Conservation (phyloP, 2,888 invertebrate genomes). For the Aethes cnicana region DNA sequence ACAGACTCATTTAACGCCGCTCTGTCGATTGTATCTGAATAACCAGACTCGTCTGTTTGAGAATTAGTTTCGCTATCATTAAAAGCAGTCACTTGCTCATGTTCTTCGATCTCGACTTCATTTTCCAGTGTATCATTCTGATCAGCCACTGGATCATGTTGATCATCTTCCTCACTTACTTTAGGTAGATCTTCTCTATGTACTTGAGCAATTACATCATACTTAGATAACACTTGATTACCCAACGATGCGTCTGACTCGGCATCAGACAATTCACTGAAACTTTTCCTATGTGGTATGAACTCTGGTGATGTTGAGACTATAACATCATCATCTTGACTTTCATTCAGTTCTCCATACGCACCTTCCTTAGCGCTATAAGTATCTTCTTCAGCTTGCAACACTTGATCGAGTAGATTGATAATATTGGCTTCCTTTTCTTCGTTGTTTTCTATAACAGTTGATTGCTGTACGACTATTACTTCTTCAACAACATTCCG, state of each 20-base stretch:
- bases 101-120: slow-evolving; percentile 38
- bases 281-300: slow-evolving; percentile 60
- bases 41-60: slow-evolving; percentile 73
- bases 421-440: slow-evolving; percentile 77
- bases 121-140: too few species aligned
- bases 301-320: slow-evolving; percentile 39
- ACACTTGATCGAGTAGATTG: slow-evolving; percentile 71
- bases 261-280: slow-evolving; percentile 70
- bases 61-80: slow-evolving; percentile 71
- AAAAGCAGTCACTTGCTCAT: slow-evolving; percentile 61
- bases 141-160: slow-evolving; percentile 33
- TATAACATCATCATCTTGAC: slow-evolving; percentile 46
- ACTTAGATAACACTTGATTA: slow-evolving; percentile 74
- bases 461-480: slow-evolving; percentile 52
- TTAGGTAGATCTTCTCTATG: slow-evolving; percentile 80
- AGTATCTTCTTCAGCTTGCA: slow-evolving; percentile 76
- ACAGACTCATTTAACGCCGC: slow-evolving; percentile 54
- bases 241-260: slow-evolving; percentile 71
- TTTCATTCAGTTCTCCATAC: slow-evolving; percentile 63
- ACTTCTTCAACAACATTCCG: slow-evolving; percentile 52
- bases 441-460: slow-evolving; percentile 62
- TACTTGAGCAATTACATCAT: slow-evolving; percentile 82
- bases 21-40: slow-evolving; percentile 71
- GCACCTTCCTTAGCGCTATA: slow-evolving; percentile 57
- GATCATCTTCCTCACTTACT: slow-evolving; percentile 67